Base-by-base conservation (phyloP, 1,140 invertebrate species). In the Zaprionus ghesquierei region DNA sequence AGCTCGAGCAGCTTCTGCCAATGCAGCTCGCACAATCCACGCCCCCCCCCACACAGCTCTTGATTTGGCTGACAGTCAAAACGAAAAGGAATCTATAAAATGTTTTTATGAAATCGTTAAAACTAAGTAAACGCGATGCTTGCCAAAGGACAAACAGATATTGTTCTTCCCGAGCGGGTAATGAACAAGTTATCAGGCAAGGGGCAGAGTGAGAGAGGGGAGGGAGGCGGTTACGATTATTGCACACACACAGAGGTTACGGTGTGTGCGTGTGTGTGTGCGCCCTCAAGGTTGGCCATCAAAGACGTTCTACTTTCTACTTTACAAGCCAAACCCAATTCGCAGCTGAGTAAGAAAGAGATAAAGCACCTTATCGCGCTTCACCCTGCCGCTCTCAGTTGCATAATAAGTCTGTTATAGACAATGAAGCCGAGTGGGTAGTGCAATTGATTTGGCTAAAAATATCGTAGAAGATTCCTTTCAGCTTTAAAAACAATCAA, bases 101-200 rank as follows among this genome's bases (percentile, higher is more conserved):
- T 35, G 29, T 55, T 55, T 70, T 62, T 63, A 70, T 70, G 59
- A 70, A 71, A 71, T 71, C 69, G 69, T 71, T 58, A 71, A 71
- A 71, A 44, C 68, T 63, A 55, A 71, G 60, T 65, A 64, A 65
- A 71, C 56, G 44, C 62, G 20, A 6, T 58, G 61, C 44, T 31
- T 71, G 61, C 44, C 65, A 71, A 65, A 71, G 44, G n/a, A 51
- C 69, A 58, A 65, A 41, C 61, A 70, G 60, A 64, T 49, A 64
- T 70, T 70, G 15, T 64, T 64, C n/a, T 33, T 22, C 15, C 5
- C 29, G 22, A 29, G 12, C 27, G 35, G 18, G 25, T 64, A 63
- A 70, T 70, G 60, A 70, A 50, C 60, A 70, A 64, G 60, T 70
- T 70, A 70, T 63, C 41, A 50, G 54, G 10, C 13, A 27, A 9